Evolutionary conservation across 2,797 vertebrate species (phyloP).

Genomic region (Sylvilagus floridanus): DNA sequence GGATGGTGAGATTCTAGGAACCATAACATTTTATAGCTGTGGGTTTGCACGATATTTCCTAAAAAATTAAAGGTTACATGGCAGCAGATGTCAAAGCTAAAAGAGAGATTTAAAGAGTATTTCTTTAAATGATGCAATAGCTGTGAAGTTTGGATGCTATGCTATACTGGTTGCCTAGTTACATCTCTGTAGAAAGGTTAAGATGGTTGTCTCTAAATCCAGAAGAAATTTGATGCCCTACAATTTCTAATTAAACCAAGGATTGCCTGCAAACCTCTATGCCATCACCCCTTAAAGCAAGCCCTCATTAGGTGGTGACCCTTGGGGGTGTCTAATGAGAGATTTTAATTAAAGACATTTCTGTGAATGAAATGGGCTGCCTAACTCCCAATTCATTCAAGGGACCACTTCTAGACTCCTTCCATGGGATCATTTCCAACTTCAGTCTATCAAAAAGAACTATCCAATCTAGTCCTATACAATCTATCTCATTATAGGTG

Average conservation of each 20-base stretch:
- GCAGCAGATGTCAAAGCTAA: constrained; percentile 58
- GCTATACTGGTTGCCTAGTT: constrained; percentile 68
- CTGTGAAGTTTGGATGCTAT: constrained; percentile 30
- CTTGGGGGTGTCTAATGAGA: neutral
- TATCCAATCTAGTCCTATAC: neutral
- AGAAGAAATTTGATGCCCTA: constrained; percentile 60
- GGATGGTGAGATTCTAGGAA: constrained; percentile 47
- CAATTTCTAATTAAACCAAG: constrained; percentile 9
- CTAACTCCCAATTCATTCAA: constrained; percentile 59
- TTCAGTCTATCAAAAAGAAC: neutral
- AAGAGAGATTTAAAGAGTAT: constrained; percentile 57
- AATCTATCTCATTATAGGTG: neutral
- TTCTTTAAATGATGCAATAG: neutral
- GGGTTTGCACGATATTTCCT: constrained; percentile 67
- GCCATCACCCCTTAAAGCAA: constrained; percentile 25
- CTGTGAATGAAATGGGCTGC: constrained; percentile 40
- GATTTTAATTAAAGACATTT: constrained; percentile 65
- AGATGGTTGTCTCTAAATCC: neutral
- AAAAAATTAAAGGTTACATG: constrained; percentile 72
- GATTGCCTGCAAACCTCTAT: neutral
- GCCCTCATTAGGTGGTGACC: neutral
- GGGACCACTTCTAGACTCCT: constrained; percentile 20
- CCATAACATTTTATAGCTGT: neutral
- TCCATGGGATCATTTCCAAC: constrained; percentile 18
- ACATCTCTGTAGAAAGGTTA: constrained; percentile 44